Base-by-base conservation (phyloP, 2,888 invertebrate species). In the Dynastes maya region DNA sequence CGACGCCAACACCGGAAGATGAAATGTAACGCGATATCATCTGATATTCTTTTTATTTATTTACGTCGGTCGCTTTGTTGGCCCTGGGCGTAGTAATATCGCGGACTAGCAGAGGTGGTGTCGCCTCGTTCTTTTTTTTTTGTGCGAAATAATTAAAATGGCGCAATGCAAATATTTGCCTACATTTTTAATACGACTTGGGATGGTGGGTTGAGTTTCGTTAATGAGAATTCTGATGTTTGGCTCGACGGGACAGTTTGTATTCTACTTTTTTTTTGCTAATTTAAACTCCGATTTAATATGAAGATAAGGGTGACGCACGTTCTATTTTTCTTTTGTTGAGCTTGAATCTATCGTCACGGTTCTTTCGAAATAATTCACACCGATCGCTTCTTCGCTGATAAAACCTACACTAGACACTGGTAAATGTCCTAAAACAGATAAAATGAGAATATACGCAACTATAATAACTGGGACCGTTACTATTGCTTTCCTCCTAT, bases 21-120 rank as follows among this genome's bases (percentile, higher is more conserved):
- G 81, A 82, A 81, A 81, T 81, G 82, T 81, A 80, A 81, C 74
- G 80, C 75, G 80, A 82, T 82, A 82, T 81, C 80, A 81, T 82
- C 81, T 78, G 78, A 78, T 81, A 81, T 77, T 76, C 80, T 78
- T 82, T 81, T 82, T 82, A 81, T 81, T 82, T 82, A 81, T 82
- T 81, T 81, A 81, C 79, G 78, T 63, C 64, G 63, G 80, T 77
- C 80, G 81, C 80, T 78, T 78, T 80, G 78, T 55, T 78, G 70
- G 78, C 79, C 77, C 70, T 13, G 79, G 80, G 64, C 71, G 65
- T 76, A 51, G 61, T 77, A 70, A 63, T 70, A 77, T 77, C 70
- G 11, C 49, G 63, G 51, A 76, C 40, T 65, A 16, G 16, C 16
- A 45, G 6, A 58, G 22, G 22, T 58, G 61, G 45, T 32, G 76